phyloP scores from a whole-genome alignment of 2,888 invertebrate genomes.

The Acrobeloides nanus region DNA sequence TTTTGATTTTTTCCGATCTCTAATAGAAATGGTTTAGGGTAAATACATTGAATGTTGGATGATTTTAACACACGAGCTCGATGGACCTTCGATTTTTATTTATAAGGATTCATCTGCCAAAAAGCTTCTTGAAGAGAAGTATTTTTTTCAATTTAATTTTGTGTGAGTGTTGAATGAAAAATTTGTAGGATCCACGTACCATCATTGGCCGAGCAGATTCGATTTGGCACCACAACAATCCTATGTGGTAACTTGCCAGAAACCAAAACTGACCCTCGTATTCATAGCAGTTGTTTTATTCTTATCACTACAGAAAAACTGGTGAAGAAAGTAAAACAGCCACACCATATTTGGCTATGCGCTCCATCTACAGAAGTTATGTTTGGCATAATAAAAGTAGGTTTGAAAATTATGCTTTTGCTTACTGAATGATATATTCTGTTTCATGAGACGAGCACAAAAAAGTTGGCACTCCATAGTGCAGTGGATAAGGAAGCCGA shows the following conservation, averaged over 20 bases:
- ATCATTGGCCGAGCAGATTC: constrained; percentile 16
- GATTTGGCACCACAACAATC: constrained; percentile 22
- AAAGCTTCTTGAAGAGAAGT: constrained; percentile 21
- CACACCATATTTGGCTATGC: constrained; percentile 20
- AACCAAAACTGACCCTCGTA: constrained; percentile 8
- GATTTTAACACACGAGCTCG: constrained; percentile 18
- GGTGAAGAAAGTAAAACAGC: constrained; percentile 19
- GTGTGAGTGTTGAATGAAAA: neutral
- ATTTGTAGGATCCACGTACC: constrained; percentile 8
- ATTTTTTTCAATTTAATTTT: constrained; percentile 1
- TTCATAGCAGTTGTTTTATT: constrained; percentile 18
- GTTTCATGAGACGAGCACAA: no score
- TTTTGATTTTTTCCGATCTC: no score
- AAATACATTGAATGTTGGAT: constrained; percentile 24
- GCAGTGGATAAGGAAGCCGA: no score
- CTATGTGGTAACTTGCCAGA: constrained; percentile 10
- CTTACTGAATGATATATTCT: no score
- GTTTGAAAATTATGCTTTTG: no score
- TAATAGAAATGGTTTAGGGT: no score
- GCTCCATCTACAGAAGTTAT: constrained; percentile 22
- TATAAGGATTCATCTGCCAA: constrained; percentile 23
- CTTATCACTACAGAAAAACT: constrained; percentile 13
- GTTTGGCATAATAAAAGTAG: constrained; percentile 19
- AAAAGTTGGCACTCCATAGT: no score
- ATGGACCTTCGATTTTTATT: constrained; percentile 18